A percentile compares a stretch with the other conserved stretches of the same genome.
Conservation (phyloP, 2,888 invertebrate species). For the Clepsis dumicolana region DNA sequence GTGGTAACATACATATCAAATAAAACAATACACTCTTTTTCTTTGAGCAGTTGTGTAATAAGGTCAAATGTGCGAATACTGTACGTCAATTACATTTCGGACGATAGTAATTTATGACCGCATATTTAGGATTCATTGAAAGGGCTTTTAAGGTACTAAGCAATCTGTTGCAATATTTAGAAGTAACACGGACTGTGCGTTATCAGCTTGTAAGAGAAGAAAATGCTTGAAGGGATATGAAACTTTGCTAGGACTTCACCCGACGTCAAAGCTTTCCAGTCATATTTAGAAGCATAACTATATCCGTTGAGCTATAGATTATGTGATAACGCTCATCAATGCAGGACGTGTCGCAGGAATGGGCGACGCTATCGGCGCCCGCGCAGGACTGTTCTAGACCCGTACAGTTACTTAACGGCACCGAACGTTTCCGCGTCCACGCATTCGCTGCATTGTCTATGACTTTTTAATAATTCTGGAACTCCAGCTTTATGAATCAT, state of each 20-base stretch:
- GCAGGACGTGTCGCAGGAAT: conserved; percentile 71
- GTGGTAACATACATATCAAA: neutral
- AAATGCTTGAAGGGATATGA: too few species aligned
- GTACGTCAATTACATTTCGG: neutral
- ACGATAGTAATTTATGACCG: neutral
- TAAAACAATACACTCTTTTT: too few species aligned
- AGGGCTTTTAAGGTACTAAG: too few species aligned
- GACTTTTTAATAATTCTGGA: conserved; percentile 51
- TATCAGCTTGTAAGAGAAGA: too few species aligned
- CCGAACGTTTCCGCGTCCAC: conserved; percentile 77
- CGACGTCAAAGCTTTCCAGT: neutral
- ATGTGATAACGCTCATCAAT: conserved; percentile 62
- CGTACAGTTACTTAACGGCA: conserved; percentile 83
- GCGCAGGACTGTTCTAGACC: conserved; percentile 80
- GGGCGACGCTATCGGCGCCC: conserved; percentile 67
- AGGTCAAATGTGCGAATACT: conserved; percentile 5
- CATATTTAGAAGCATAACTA: neutral
- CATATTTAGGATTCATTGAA: too few species aligned
- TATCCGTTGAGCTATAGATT: conserved; percentile 11
- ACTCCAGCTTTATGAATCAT: conserved; percentile 9
- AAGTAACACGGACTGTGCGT: too few species aligned
- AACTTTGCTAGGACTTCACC: too few species aligned
- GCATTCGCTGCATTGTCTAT: conserved; percentile 69
- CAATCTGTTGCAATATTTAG: too few species aligned
- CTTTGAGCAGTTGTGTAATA: too few species aligned